phyloP scores from a whole-genome alignment of 1,140 invertebrate species.

The Ostrea denselamellosa region DNA sequence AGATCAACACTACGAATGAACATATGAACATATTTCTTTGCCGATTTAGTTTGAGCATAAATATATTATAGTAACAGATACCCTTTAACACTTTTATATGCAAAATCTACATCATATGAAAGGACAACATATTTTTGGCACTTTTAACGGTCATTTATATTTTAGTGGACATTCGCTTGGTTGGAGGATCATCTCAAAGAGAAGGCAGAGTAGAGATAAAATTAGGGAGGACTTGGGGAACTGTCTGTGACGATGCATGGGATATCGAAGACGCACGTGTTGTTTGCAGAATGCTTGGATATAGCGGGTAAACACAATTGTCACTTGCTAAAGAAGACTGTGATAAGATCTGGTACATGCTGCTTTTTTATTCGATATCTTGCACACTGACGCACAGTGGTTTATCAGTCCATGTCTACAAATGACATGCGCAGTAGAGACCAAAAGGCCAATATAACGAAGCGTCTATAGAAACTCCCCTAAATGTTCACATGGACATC shows the following conservation, averaged over 20 bases:
- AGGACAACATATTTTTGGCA: not conserved
- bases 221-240: conserved; percentile 36
- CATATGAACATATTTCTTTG: too few relatives aligned
- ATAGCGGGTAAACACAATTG: not conserved
- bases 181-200: conserved; percentile 40
- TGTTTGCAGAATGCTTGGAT: conserved; percentile 44
- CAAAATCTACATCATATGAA: not conserved
- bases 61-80: not conserved
- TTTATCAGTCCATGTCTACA: too few relatives aligned
- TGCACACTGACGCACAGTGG: too few relatives aligned
- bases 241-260: conserved; percentile 52
- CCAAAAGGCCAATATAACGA: too few relatives aligned
- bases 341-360: too few relatives aligned
- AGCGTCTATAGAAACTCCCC: too few relatives aligned
- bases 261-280: conserved; percentile 36
- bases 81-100: not conserved
- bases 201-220: conserved; percentile 51
- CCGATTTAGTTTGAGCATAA: not conserved
- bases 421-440: too few relatives aligned
- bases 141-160: not conserved
- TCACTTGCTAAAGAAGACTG: too few relatives aligned
- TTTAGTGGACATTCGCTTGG: conserved; percentile 47
- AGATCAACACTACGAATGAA: too few relatives aligned
- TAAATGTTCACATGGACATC: too few relatives aligned
- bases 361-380: too few relatives aligned